Conservation (phyloP, 2,888 invertebrate species). For the Aelia acuminata region DNA sequence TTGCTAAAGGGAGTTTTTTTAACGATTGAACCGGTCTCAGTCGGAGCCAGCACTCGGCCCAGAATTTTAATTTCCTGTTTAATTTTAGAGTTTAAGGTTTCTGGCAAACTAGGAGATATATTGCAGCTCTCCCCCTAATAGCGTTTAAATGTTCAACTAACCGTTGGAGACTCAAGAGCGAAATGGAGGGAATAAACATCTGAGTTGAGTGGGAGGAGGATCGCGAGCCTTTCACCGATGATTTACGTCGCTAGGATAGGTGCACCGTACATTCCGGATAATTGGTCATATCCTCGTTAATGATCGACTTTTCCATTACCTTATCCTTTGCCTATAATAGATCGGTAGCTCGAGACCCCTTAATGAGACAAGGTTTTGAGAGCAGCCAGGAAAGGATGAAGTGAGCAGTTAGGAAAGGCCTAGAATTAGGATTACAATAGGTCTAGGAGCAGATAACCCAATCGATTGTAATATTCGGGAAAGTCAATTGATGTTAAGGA, state of each 20-base stretch:
- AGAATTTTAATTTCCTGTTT: slow-evolving; percentile 46
- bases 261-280: background rate
- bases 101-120: slow-evolving; percentile 32
- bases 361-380: background rate
- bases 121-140: background rate
- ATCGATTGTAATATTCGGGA: too few species aligned
- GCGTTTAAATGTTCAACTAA: background rate
- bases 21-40: background rate
- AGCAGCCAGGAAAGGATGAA: too few species aligned
- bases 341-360: background rate
- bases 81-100: slow-evolving; percentile 9
- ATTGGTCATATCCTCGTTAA: background rate
- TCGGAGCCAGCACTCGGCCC: slow-evolving; percentile 6
- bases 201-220: background rate
- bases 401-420: too few species aligned
- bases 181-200: slow-evolving; percentile 10
- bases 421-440: too few species aligned
- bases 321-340: background rate
- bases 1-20: background rate
- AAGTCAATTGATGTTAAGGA: too few species aligned
- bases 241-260: background rate
- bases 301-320: slow-evolving; percentile 1
- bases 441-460: too few species aligned
- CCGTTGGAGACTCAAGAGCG: background rate
- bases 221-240: slow-evolving; percentile 11